Percentiles rank a stretch among this genome's conserved stretches.
phyloP scores from a whole-genome alignment of 2,113 vertebrate species.

The Campylomormyrus tamandua region DNA sequence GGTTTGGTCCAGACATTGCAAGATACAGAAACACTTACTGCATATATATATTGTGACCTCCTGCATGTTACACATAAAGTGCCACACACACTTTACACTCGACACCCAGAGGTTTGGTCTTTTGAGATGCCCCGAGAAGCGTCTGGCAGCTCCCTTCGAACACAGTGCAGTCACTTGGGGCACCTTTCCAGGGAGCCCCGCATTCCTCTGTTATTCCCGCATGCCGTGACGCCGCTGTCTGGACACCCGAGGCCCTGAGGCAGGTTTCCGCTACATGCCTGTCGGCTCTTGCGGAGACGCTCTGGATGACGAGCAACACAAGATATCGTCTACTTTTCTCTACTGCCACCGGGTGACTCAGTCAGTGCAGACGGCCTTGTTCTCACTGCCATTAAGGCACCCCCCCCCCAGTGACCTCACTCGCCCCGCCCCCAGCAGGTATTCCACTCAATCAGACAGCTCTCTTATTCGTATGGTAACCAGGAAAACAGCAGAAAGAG shows the following conservation, averaged over 20 bases:
- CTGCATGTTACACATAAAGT: not conserved
- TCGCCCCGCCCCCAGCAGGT: slow-evolving; percentile 26
- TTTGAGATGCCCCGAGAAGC: not conserved
- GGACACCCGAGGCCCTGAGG: not conserved
- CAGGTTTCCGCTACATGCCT: not conserved
- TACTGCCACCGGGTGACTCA: not conserved
- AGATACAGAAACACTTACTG: not conserved
- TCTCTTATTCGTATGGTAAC: slow-evolving; percentile 25
- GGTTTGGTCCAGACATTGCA: not conserved
- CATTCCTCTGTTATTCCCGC: not conserved
- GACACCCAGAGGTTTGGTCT: not conserved
- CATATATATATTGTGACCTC: not conserved
- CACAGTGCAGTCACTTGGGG: not conserved
- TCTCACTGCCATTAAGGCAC: not conserved
- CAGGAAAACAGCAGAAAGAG: slow-evolving; percentile 28
- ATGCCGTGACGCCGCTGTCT: not conserved
- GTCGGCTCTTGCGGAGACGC: not conserved
- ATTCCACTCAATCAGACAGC: not conserved
- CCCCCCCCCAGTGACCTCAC: slow-evolving; percentile 40
- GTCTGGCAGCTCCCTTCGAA: not conserved
- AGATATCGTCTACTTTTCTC: not conserved
- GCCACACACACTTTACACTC: not conserved
- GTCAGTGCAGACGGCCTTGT: not conserved
- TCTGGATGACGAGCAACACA: not conserved
- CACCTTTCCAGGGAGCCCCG: not conserved